Base-by-base conservation (phyloP, 1,140 invertebrate species). In the Panulirus ornatus region DNA sequence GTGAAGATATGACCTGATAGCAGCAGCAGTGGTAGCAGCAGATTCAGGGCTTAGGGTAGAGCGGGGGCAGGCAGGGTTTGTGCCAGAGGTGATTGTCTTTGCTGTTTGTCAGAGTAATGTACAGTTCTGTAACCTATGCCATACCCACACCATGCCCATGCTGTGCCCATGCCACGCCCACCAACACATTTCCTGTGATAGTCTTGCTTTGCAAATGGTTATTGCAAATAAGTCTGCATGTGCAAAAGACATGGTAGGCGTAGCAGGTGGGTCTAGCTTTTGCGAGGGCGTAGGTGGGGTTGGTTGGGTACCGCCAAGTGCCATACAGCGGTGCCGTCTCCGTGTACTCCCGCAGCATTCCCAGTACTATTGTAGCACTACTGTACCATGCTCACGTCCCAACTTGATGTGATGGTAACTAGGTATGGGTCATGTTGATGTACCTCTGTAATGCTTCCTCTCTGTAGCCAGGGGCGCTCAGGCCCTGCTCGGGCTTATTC, bases 361-460 rank as follows among this genome's bases (percentile, higher is more conserved):
- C 91, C 85, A 91, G 91, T 91, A 88, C 78, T 91, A 90, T 87
- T 87, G 85, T 91, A 87, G 85, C 91, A 88, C 84, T 91, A 91
- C 81, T 85, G 91, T 84, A 88, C 71, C 88, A 91, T 88, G 91
- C 85, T 88, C 91, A 91, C 91, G 91, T 91, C 91, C 84, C 84
- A 76, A 91, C 78, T 91, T 82, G 84, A 91, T 91, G 91, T 91
- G 84, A 91, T 83, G 79, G 71, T 86, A 83, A 87, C 85, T 91
- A 91, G 84, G 84, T 91, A 84, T 91, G 91, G 91, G 85, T 82
- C 81, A 83, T 91, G 91, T 91, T 87, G 85, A 88, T 91, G 91
- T 91, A 75, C 84, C 85, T 91, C 47, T 88, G 91, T 91, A 91
- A 78, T 88, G 81, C 85, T 91, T 87, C 85, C 79, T 87, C 78